A percentile compares a stretch with the other conserved stretches of the same genome.
Conservation (phyloP, 2,113 vertebrate species). For the Ophthalmolycus amberensis region DNA sequence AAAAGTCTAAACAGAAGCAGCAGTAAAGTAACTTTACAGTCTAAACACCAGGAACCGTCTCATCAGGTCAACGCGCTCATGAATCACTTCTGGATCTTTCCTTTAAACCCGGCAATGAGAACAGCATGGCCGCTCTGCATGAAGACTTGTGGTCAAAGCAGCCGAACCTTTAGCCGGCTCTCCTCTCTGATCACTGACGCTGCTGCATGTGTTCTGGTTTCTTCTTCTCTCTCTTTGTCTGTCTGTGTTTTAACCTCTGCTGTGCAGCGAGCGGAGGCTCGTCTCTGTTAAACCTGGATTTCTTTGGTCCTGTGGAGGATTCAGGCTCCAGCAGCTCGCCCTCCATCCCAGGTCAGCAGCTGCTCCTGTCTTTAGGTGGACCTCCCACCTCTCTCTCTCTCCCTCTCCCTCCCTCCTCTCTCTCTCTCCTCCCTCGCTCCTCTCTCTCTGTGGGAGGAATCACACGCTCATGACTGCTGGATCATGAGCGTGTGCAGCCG, state of each 20-base stretch:
- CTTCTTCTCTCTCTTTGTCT: not conserved
- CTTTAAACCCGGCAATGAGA: not conserved
- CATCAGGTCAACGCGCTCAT: too few species aligned
- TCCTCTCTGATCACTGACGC: constrained; percentile 45
- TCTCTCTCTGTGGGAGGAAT: not conserved
- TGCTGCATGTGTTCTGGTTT: constrained; percentile 45
- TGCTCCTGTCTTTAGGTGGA: constrained; percentile 49
- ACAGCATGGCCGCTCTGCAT: constrained; percentile 34
- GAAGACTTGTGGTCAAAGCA: not conserved
- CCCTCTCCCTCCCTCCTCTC: not conserved
- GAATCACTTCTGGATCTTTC: constrained; percentile 20
- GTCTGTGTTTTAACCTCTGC: constrained; percentile 43
- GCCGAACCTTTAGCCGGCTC: constrained; percentile 8
- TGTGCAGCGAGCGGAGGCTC: constrained; percentile 97
- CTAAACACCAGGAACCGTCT: too few species aligned
- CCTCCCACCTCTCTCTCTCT: not conserved
- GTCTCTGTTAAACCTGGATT: constrained; percentile 99
- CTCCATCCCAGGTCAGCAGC: constrained; percentile 98
- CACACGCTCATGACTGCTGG: not conserved
- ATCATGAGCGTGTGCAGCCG: not conserved
- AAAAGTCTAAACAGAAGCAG: not conserved
- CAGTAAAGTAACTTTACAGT: too few species aligned
- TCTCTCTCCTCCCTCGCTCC: not conserved
- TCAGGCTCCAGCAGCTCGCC: constrained; percentile 92
- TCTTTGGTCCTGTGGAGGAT: constrained; percentile 99